A percentile compares a stretch with the other conserved stretches of the same genome.
Conservation (phyloP, 2,888 invertebrate species). For the Stenodera caucasica region DNA sequence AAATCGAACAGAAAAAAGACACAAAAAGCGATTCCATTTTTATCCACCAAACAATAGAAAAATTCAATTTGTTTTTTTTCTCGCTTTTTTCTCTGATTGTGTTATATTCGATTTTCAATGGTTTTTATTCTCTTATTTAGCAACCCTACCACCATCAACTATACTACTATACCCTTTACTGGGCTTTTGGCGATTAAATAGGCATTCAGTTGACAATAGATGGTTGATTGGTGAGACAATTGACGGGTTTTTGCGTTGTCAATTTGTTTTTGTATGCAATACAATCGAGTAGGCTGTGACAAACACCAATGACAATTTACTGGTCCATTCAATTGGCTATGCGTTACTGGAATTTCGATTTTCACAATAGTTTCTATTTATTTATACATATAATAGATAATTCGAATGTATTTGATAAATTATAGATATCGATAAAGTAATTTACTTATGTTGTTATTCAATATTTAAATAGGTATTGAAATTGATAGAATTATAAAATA, state of each 20-base stretch:
- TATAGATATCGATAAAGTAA: conserved; percentile 18
- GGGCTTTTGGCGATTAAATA: conserved; percentile 51
- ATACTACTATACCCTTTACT: conserved; percentile 43
- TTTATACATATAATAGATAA: conserved; percentile 48
- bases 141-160: conserved; percentile 4
- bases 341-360: conserved; percentile 55
- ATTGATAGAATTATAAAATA: background rate
- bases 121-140: background rate
- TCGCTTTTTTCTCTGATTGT: too few relatives aligned
- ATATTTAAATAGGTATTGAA: conserved; percentile 13
- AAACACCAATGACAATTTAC: conserved; percentile 55
- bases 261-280: conserved; percentile 55
- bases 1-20: conserved; percentile 45
- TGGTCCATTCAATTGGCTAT: conserved; percentile 51
- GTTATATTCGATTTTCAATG: background rate
- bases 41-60: too few relatives aligned
- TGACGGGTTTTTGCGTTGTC: conserved; percentile 55
- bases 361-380: conserved; percentile 11
- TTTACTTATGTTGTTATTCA: background rate
- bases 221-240: conserved; percentile 57
- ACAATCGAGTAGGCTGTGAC: conserved; percentile 54
- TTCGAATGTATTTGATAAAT: conserved; percentile 22
- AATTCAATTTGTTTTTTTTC: too few relatives aligned
- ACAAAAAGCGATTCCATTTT: too few relatives aligned
- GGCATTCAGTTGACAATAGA: conserved; percentile 52